Evolutionary conservation across 2,113 vertebrate genomes (phyloP), one percentile per base, ranked within the genome.

Genomic region (Canis aureus): DNA sequence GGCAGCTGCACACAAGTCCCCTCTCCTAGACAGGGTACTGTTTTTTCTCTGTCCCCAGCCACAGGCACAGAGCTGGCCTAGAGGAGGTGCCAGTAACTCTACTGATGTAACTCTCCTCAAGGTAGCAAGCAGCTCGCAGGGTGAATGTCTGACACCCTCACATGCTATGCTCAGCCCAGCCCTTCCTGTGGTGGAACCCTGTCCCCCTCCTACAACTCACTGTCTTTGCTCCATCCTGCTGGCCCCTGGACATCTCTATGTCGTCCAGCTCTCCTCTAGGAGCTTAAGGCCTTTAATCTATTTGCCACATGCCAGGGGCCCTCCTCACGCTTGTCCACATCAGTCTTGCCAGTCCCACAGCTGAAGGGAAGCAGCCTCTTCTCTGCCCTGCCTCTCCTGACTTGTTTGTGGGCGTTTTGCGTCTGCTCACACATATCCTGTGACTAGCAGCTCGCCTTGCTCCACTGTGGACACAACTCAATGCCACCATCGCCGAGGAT

Each of bases 111-210:
- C 49, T 73, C 9, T 71, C 20, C 49, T 43, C 80, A 32, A 74
- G 43, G 51, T 15, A 71, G 55, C 1, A 0, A 71, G 55, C 1
- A 0, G 43, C 64, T 69, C 53, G 19, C 16, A 38, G 22, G 1
- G 59, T 55, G 22, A 73, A 6, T 38, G 43, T 94, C 55, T 62
- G 23, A 81, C 38, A 73, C 32, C 11, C 29, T 81, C n/a, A 22
- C 38, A 79, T 0, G n/a, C 22, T 64, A 38, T 89, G 64, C 43
- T 73, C 32, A 10, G 53, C 35, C 32, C 17, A 64, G 13, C 49
- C 62, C 49, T 49, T 25, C 17, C 22, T 19, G 4, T 2, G 23
- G 29, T 19, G 13, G 2, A 88, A 66, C 57, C 76, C 49, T 59
- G 16, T 55, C 82, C 23, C 53, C 60, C n/a, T 96, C 43, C 35